Evolutionary conservation across 2,888 invertebrate species (phyloP).

Genomic region (Epinotia nisella): DNA sequence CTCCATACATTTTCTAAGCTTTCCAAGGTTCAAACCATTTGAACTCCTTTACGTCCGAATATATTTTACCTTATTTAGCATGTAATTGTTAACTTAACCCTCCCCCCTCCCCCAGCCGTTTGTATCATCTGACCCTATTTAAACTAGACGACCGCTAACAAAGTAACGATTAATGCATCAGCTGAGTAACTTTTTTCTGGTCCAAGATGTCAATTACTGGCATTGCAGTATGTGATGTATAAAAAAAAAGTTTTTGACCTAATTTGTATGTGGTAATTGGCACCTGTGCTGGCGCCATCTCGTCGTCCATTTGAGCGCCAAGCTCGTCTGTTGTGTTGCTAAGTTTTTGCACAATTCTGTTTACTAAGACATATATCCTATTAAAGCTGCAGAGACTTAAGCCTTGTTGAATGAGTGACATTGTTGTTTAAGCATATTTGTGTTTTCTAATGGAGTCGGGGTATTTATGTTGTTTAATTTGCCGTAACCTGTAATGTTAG

Average conservation of each 20-base stretch:
- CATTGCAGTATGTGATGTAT: background rate
- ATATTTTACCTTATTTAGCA: no score
- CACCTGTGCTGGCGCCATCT: constrained; percentile 17
- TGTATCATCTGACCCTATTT: no score
- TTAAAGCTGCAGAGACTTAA: background rate
- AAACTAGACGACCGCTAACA: no score
- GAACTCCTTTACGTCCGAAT: no score
- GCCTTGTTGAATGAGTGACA: background rate
- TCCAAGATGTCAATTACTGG: background rate
- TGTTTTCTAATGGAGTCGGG: constrained; percentile 4
- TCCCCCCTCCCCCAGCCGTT: no score
- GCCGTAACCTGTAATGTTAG: constrained; percentile 7
- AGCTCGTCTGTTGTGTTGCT: background rate
- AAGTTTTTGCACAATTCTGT: constrained; percentile 9
- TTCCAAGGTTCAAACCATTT: no score
- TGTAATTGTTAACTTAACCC: no score
- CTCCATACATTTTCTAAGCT: no score
- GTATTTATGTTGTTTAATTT: constrained; percentile 13
- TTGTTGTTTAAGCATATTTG: constrained; percentile 17
- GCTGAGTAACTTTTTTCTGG: no score
- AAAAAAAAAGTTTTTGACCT: no score
- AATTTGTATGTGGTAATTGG: constrained; percentile 10
- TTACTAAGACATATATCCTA: background rate
- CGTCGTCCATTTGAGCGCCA: background rate
- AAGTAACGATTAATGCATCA: no score